Evolutionary conservation across 2,113 vertebrate genomes (phyloP).

Genomic region (Corvus hawaiiensis): DNA sequence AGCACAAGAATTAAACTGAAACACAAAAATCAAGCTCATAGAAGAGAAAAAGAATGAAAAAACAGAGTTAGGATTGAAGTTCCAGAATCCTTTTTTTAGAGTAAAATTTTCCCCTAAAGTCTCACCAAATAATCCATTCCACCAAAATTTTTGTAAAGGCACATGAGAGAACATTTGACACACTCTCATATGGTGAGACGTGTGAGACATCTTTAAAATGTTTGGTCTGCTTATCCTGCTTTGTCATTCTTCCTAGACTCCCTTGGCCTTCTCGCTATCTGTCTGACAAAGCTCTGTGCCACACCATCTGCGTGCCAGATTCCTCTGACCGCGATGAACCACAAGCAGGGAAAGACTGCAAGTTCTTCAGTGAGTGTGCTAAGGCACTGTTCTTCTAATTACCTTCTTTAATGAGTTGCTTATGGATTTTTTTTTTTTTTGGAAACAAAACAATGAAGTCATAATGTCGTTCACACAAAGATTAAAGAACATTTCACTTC

Average conservation of each 20-base stretch:
- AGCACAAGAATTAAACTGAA: neutral
- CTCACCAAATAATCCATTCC: neutral
- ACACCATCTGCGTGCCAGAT: neutral
- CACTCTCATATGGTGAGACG: neutral
- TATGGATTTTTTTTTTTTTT: neutral
- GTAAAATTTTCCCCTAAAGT: neutral
- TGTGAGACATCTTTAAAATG: neutral
- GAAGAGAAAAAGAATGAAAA: neutral
- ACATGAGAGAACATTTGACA: neutral
- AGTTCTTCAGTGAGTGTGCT: neutral
- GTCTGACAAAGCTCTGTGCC: neutral
- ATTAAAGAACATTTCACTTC: neutral
- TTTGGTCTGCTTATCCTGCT: neutral
- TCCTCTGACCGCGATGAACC: accelerated
- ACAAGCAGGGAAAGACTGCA: neutral
- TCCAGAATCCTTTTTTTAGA: neutral
- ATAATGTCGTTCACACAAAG: neutral
- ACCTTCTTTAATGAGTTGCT: neutral
- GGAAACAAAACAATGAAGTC: neutral
- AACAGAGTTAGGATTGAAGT: neutral
- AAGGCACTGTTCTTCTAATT: neutral
- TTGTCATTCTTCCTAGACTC: constrained; percentile 15
- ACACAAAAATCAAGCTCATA: neutral
- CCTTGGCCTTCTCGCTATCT: neutral
- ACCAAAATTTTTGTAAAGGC: neutral